Conservation (phyloP, 2,888 invertebrate species). For the Tholera decimalis region DNA sequence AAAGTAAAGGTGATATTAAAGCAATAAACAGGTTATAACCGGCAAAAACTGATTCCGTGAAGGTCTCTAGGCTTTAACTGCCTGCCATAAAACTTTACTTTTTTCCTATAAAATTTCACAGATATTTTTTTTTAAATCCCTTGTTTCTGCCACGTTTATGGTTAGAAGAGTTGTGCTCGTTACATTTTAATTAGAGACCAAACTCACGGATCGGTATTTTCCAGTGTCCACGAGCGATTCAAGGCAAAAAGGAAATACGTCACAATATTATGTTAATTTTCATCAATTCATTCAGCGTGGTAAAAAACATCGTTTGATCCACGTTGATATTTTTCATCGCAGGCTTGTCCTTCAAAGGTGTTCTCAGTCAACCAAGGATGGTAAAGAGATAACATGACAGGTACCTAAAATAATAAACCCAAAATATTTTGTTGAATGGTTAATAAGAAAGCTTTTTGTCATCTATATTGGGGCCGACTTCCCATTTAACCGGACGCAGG, state of each 20-base stretch:
- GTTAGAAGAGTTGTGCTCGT: background rate
- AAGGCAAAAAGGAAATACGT: background rate
- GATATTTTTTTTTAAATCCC: constrained; percentile 6
- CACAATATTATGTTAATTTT: too few species aligned
- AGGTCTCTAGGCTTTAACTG: constrained; percentile 24
- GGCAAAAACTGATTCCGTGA: constrained; percentile 31
- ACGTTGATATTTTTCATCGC: background rate
- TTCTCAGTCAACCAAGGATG: too few species aligned
- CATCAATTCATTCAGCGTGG: background rate
- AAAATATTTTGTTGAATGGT: too few species aligned
- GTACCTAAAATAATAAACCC: too few species aligned
- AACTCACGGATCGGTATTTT: background rate
- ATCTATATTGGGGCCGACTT: too few species aligned
- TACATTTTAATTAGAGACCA: background rate
- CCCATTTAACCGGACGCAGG: too few species aligned
- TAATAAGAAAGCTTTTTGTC: too few species aligned
- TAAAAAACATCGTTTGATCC: background rate
- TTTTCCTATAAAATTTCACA: constrained; percentile 33
- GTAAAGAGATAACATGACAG: too few species aligned
- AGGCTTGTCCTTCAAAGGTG: background rate
- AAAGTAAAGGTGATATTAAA: constrained; percentile 56
- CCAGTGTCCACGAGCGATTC: background rate
- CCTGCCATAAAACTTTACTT: constrained; percentile 30
- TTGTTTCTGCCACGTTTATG: background rate
- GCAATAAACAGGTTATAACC: constrained; percentile 47